A percentile compares a stretch with the other conserved stretches of the same genome.
These are phyloP conservation scores for Chlamydotis undulata DNA, from an alignment of 2,113 vertebrate genomes.

Conservation along the genomic window DNA sequence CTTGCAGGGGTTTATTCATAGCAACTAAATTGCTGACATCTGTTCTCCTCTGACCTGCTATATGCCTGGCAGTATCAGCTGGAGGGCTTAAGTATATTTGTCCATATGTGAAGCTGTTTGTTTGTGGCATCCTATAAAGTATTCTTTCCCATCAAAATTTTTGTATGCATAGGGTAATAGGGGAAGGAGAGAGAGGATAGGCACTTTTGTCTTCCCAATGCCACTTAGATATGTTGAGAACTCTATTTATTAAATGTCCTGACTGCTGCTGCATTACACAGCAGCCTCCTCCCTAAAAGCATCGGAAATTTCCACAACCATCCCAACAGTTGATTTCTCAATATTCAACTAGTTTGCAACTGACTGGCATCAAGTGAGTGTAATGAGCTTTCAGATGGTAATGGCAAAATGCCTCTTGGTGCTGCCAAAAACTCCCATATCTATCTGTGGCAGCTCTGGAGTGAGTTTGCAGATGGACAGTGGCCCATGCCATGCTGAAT, in stretches of 20 bases:
- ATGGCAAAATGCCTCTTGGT: neutral
- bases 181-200: neutral
- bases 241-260: neutral
- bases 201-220: neutral
- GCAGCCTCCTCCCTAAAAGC: slow-evolving; percentile 8
- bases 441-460: neutral
- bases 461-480: neutral
- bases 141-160: neutral
- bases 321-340: slow-evolving; percentile 16
- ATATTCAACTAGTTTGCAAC: neutral
- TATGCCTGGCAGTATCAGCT: neutral
- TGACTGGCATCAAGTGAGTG: neutral
- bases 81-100: neutral
- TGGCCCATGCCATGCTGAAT: neutral
- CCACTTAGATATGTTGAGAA: neutral
- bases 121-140: neutral
- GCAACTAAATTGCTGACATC: neutral
- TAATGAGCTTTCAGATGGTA: neutral
- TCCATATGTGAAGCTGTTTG: neutral
- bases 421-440: neutral
- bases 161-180: neutral
- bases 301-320: slow-evolving; percentile 27
- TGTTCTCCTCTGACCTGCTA: neutral
- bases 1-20: neutral
- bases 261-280: neutral